These are phyloP conservation scores for Lycocorax pyrrhopterus DNA, from an alignment of 2,113 vertebrate species.

Conservation along the genomic window DNA sequence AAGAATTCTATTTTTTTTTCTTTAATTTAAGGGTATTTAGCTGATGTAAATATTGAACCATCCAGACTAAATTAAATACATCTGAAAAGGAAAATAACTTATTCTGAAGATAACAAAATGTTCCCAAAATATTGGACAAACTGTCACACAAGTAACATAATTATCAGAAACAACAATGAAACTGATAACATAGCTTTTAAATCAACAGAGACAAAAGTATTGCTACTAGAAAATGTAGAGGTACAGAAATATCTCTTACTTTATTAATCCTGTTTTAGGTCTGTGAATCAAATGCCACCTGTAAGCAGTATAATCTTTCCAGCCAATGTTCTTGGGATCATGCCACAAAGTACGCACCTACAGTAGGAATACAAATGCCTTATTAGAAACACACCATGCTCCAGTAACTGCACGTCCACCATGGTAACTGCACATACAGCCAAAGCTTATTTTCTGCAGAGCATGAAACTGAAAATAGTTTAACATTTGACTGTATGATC, in stretches of 20 bases:
- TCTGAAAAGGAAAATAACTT: not conserved
- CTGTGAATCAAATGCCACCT: conserved; percentile 97
- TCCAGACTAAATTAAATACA: conserved; percentile 3
- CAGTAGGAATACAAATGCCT: not conserved
- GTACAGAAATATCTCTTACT: conserved; percentile 70
- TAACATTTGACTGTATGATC: not conserved
- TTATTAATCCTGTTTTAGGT: conserved; percentile 95
- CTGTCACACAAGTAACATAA: not conserved
- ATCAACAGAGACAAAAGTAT: not conserved
- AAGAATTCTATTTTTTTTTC: not conserved
- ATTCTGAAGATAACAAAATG: not conserved
- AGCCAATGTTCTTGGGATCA: conserved; percentile 95
- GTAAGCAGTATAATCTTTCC: conserved; percentile 99
- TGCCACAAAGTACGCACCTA: conserved; percentile 97
- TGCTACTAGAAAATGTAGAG: not conserved
- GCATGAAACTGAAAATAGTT: not conserved
- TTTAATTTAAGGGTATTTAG: not conserved
- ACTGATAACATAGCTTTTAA: not conserved
- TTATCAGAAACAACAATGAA: not conserved
- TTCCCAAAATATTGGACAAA: not conserved
- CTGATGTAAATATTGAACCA: not conserved
- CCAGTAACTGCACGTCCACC: not conserved
- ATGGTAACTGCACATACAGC: not conserved
- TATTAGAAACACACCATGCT: not conserved
- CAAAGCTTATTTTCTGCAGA: not conserved